Evolutionary conservation across 2,113 vertebrate species (phyloP), one percentile per base, ranked within the genome.

Genomic region (Paralichthys olivaceus): DNA sequence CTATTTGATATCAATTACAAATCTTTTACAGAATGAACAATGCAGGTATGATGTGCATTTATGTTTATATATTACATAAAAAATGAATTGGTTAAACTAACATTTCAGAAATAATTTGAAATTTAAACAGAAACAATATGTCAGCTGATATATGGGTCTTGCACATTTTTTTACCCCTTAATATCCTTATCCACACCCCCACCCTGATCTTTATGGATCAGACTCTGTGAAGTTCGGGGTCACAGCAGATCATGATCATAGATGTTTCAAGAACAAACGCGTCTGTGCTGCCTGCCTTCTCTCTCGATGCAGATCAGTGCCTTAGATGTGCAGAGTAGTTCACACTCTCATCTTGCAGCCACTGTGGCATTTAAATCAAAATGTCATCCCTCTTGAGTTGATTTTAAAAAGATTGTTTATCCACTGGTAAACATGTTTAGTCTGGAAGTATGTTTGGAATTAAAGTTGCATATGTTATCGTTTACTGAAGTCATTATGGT

Each of bases 321-420:
- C 43, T 83, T 47, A 45, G 43, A 67, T 63, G n/a, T 75, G 72
- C 26, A 77, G 19, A 67, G 29, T 51, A 14, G 17, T 26, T 6
- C 20, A 2, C 34, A 34, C 65, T 43, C 26, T 11, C 45, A 70
- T 69, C 67, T 70, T 15, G 8, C 14, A 56, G 58, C 47, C 28
- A 47, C 37, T 25, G 22, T 81, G 85, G 66, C 85, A 83, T 85
- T 88, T 85, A 26, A 37, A 37, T 85, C 57, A 72, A 77, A 87
- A 89, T 87, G 78, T 77, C 78, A 80, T 40, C 68, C 25, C n/a
- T 34, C 58, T 72, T 56, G 23, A 62, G 49, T 54, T 51, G 34
- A 68, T 86, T 78, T 45, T 4, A 5, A 69, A 63, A 57, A 22
- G 22, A 55, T 32, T 26, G 47, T 71, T 20, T 62, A 28, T 71